Evolutionary conservation across 2,113 vertebrate genomes (phyloP), one percentile per base, ranked within the genome.

Genomic region (Nyctibius bracteatus): DNA sequence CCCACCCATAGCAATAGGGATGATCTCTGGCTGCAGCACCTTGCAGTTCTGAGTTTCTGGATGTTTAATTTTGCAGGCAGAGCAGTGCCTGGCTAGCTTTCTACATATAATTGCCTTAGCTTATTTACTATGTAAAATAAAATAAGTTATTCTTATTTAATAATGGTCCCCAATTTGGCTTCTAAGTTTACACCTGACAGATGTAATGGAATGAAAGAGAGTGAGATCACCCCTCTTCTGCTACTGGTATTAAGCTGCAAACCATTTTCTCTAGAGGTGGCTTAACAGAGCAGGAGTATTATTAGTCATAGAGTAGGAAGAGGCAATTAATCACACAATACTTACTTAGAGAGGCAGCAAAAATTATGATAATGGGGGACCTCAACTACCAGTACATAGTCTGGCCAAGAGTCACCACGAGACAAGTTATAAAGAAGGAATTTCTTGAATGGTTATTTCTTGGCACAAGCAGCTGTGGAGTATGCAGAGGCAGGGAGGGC

Each of bases 81-180:
- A 78, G 41, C 44, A 28, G 33, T 55, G 35, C 73, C 31, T 66
- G 37, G 49, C 20, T 92, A 37, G 16, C 39, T 88, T 47, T 77
- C 74, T 65, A 15, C 44, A 22, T 75, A 7, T 16, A 44, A 74
- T 94, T 6, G 0, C 75, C 54, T 65, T 80, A 13, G 27, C 39
- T 83, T 74, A 59, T 81, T 71, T 93, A 43, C 46, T 80, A 57
- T 41, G 46, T 51, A 74, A 87, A 91, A 88, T 54, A 68, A 84
- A 88, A 22, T 19, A 80, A 43, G 15, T 65, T 71, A 10, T 41
- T 86, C 58, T 67, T 79, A 24, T n/a, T 35, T 72, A 75, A 73
- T 68, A 84, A 30, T 22, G 22, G 35, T 70, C 90, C 58, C 51
- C 27, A 75, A 2, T 88, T 91, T 92, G 52, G 25, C 33, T 75